Evolutionary conservation across 1,140 invertebrate genomes (phyloP).

Genomic region (Ganaspis sp.): DNA sequence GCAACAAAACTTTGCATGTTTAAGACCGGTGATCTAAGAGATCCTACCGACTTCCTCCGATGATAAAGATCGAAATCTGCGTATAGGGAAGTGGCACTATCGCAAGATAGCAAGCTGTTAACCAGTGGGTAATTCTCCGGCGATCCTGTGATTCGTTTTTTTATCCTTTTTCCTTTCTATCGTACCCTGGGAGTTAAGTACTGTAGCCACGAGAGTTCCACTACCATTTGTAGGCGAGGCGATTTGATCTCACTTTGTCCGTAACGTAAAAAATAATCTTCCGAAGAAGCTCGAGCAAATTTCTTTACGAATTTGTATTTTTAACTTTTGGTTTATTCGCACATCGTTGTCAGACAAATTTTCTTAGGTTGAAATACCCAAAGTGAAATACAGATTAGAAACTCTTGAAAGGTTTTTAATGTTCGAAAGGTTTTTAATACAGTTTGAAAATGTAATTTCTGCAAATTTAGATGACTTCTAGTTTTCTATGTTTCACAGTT

Average conservation of each 20-base stretch:
- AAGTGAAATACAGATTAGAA: too few relatives aligned
- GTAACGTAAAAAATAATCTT: constrained; percentile 8
- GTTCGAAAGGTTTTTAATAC: too few relatives aligned
- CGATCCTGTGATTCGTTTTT: constrained; percentile 17
- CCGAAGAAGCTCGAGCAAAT: too few relatives aligned
- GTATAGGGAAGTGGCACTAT: constrained; percentile 37
- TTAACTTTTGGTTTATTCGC: too few relatives aligned
- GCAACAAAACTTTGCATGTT: constrained; percentile 3
- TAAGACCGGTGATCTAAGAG: neutral
- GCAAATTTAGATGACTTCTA: too few relatives aligned
- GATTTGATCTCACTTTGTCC: constrained; percentile 18
- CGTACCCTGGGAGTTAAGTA: neutral
- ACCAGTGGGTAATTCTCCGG: constrained; percentile 24
- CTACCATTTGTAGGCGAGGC: constrained; percentile 28
- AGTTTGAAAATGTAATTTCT: too few relatives aligned
- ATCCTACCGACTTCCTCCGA: constrained; percentile 3
- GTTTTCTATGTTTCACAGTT: too few relatives aligned
- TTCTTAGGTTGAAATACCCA: too few relatives aligned
- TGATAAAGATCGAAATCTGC: constrained; percentile 42
- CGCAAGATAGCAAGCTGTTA: constrained; percentile 27
- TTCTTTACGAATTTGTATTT: too few relatives aligned
- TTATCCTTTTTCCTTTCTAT: neutral
- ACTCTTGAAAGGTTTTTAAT: too few relatives aligned
- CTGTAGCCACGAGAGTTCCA: constrained; percentile 8
- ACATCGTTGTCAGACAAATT: too few relatives aligned